Percentiles rank a stretch among this genome's conserved stretches.
These are phyloP conservation scores for Strigamia maritima DNA, from an alignment of 2,888 invertebrate species.

Conservation along the genomic window DNA sequence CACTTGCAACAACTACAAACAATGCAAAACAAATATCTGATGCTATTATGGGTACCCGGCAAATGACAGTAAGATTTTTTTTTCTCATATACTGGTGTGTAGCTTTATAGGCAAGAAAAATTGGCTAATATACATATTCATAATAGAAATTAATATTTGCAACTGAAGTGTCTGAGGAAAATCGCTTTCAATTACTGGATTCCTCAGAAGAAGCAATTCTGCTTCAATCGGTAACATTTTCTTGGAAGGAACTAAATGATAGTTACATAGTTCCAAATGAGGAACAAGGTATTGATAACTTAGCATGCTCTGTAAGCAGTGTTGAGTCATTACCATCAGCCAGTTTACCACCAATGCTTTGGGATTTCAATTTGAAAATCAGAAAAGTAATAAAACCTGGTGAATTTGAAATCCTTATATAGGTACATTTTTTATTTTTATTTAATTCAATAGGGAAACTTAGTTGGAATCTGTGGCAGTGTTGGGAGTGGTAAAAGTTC, in stretches of 20 bases:
- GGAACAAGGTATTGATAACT: slow-evolving; percentile 24
- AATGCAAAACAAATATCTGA: slow-evolving; percentile 51
- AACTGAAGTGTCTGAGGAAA: slow-evolving; percentile 45
- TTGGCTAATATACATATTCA: too few relatives aligned
- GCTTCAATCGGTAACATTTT: slow-evolving; percentile 53
- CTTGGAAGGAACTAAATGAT: slow-evolving; percentile 51
- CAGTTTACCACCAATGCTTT: slow-evolving; percentile 45
- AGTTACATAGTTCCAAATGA: slow-evolving; percentile 40
- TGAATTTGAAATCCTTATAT: too few relatives aligned
- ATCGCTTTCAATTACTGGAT: slow-evolving; percentile 46
- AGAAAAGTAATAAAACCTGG: slow-evolving; percentile 50
- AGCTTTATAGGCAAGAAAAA: too few relatives aligned
- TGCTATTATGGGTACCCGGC: slow-evolving; percentile 50
- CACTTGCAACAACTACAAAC: slow-evolving; percentile 54
- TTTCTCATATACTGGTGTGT: too few relatives aligned
- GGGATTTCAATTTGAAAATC: slow-evolving; percentile 46
- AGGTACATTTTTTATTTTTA: slow-evolving; percentile 53
- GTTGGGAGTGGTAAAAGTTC: slow-evolving; percentile 62
- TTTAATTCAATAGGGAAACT: slow-evolving; percentile 54
- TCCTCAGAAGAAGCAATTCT: slow-evolving; percentile 51
- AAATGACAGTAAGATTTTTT: slow-evolving; percentile 49
- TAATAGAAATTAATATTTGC: slow-evolving; percentile 17
- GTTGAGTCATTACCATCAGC: neutral
- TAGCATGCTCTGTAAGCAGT: neutral
- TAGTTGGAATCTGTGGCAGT: slow-evolving; percentile 60